Base-by-base conservation (phyloP, 1,140 invertebrate species). In the Euwallacea fornicatus region DNA sequence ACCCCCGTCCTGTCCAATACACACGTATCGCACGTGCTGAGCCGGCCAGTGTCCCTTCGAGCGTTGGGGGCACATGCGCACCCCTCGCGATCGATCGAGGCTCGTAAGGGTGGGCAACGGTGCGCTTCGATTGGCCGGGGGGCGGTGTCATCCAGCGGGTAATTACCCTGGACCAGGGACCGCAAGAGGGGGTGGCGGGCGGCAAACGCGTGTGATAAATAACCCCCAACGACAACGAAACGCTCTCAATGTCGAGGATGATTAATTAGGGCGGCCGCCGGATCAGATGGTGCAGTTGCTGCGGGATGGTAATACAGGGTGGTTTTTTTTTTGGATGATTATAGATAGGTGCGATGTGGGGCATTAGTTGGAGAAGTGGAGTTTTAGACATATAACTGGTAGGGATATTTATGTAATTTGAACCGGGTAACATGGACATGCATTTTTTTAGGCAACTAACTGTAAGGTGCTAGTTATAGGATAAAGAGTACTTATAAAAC, bases 171-270 rank as follows among this genome's bases (percentile, higher is more conserved):
- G 79, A 78, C 75, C 74, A 70, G 74, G 76, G 75, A 74, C 73
- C 61, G 72, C 46, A 61, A 53, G 62, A 61, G 62, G 53, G 53
- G 63, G 68, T 53, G 68, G 64, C 54, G 60, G 53, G 66, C 68
- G 50, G 62, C 44, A 50, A 41, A 66, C 69, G 58, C 66, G 71
- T 70, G 74, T 75, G 74, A 74, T 74, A 74, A 74, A 74, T 74
- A 74, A 68, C 66, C 66, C 66, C 66, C 66, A 68, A 68, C 66
- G 66, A 68, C 66, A 78, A 77, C 77, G 77, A 79, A 79, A 79
- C 75, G 78, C 78, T 79, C 77, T 80, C 79, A 79, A 78, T 79
- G 76, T 76, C 75, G 74, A 76, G 75, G 75, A 80, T 80, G 79
- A 80, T 80, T 80, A 80, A 80, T 80, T 80, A 79, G 79, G 74